phyloP scores from a whole-genome alignment of 2,797 vertebrate species.

The Gobio occitaniae region DNA sequence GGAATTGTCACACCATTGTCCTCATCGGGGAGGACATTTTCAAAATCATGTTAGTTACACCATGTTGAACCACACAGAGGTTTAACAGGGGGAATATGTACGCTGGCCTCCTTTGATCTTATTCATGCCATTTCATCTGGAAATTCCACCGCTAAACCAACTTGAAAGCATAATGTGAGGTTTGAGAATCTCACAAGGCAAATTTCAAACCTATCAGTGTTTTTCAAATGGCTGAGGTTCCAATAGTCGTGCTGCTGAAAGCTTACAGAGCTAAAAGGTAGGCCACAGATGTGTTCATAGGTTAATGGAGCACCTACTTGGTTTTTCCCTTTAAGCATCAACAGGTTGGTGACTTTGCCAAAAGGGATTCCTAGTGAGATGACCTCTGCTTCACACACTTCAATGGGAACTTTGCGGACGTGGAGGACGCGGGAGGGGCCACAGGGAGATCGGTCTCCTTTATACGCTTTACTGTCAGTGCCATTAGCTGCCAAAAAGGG shows the following conservation, averaged over 20 bases:
- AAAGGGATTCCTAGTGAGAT: conserved; percentile 89
- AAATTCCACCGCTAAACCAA: conserved; percentile 22
- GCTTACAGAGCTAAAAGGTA: neutral
- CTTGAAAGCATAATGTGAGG: conserved; percentile 10
- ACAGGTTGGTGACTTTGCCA: conserved; percentile 89
- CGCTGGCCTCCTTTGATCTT: conserved; percentile 14
- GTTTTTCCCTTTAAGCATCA: conserved; percentile 86
- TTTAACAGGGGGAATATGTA: conserved; percentile 26
- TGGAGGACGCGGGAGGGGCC: conserved; percentile 88
- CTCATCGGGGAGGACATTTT: neutral
- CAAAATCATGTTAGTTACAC: conserved; percentile 25
- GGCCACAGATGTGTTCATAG: neutral
- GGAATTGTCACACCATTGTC: neutral
- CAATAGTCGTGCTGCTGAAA: neutral
- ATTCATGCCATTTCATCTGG: neutral
- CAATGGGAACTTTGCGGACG: conserved; percentile 85
- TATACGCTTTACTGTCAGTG: conserved; percentile 81
- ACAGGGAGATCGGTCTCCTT: conserved; percentile 75
- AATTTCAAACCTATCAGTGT: conserved; percentile 1
- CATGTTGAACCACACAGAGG: neutral
- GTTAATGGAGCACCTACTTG: conserved; percentile 77
- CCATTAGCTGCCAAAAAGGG: conserved; percentile 78
- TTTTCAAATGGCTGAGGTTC: neutral
- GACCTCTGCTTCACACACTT: conserved; percentile 86
- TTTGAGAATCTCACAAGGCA: neutral